Conservation (phyloP, 2,888 invertebrate genomes). For the Choristoneura rosaceana region DNA sequence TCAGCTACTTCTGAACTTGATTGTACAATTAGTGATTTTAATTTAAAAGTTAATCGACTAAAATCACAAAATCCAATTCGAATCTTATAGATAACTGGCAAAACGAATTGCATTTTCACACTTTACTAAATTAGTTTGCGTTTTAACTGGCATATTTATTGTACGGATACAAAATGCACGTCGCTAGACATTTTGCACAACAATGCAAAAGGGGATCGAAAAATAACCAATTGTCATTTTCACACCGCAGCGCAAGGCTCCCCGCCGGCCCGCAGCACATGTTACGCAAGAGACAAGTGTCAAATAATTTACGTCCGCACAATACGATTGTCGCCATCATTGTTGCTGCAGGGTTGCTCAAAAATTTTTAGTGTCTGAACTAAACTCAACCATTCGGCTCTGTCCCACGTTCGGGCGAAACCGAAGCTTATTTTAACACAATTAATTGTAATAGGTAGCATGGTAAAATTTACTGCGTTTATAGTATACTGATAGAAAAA, state of each 20-base stretch:
- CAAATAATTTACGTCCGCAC: conserved; percentile 50
- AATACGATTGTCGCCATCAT: conserved; percentile 36
- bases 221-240: conserved; percentile 18
- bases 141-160: not conserved
- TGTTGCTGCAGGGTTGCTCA: conserved; percentile 33
- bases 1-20: too few species aligned
- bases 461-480: too few species aligned
- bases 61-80: not conserved
- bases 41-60: not conserved
- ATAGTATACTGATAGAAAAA: too few species aligned
- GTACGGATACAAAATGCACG: not conserved
- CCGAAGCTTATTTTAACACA: too few species aligned
- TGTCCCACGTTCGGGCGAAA: too few species aligned
- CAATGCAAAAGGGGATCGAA: conserved; percentile 18
- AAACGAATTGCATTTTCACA: not conserved
- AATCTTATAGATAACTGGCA: not conserved
- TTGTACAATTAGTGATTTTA: too few species aligned
- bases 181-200: conserved; percentile 20
- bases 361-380: not conserved
- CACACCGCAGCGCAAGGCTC: conserved; percentile 1
- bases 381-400: too few species aligned
- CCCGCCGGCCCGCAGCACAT: conserved; percentile 30
- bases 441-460: too few species aligned
- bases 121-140: not conserved
- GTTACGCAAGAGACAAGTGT: conserved; percentile 48